Percentiles rank a stretch among this genome's conserved stretches.
These are phyloP conservation scores for Candoia aspera DNA, from an alignment of 2,113 vertebrate genomes.

Conservation along the genomic window DNA sequence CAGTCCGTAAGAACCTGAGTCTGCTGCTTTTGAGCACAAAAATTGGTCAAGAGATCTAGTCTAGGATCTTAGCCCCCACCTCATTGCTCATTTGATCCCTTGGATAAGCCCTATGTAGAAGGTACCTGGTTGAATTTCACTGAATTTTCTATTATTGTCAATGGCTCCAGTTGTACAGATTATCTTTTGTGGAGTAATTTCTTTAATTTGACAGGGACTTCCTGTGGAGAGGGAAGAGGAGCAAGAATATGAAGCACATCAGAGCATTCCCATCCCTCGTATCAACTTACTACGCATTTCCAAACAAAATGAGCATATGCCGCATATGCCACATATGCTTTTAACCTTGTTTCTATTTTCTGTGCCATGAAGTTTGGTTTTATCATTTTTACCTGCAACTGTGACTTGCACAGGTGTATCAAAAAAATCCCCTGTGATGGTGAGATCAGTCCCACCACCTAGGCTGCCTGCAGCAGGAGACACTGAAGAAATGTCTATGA, in stretches of 20 bases:
- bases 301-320: background rate
- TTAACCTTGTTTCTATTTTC: background rate
- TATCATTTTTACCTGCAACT: slow-evolving; percentile 66
- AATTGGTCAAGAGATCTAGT: too few relatives aligned
- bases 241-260: background rate
- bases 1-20: background rate
- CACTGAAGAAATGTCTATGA: slow-evolving; percentile 69
- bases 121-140: slow-evolving; percentile 68
- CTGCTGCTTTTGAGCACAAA: too few relatives aligned
- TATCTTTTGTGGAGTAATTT: slow-evolving; percentile 64
- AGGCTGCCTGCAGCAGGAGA: slow-evolving; percentile 71
- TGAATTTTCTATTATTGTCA: background rate
- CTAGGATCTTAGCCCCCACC: background rate
- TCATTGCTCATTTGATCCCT: background rate
- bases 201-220: slow-evolving; percentile 63
- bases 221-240: slow-evolving; percentile 53
- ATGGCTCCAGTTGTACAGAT: slow-evolving; percentile 62
- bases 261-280: background rate
- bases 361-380: background rate
- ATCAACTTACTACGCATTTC: background rate
- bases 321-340: background rate
- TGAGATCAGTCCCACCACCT: slow-evolving; percentile 70
- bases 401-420: slow-evolving; percentile 63
- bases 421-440: slow-evolving; percentile 72
- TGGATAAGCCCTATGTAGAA: background rate